Evolutionary conservation across 2,797 vertebrate genomes (phyloP).

Genomic region (Neosalanx taihuensis): DNA sequence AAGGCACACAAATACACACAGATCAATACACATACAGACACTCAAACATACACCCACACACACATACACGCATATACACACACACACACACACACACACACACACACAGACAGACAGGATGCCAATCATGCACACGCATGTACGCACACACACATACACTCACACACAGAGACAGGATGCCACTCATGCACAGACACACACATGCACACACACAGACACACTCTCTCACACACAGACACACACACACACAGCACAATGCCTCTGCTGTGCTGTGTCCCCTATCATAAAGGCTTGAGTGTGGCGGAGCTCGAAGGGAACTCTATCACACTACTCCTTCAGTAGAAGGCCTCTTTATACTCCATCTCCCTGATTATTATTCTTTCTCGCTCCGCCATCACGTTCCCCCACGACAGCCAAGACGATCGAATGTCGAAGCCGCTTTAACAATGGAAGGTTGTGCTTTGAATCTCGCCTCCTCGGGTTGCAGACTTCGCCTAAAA

Average conservation of each 20-base stretch:
- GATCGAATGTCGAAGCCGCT: too few relatives aligned
- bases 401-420: too few relatives aligned
- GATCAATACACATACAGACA: slow-evolving; percentile 6
- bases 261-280: slow-evolving; percentile 40
- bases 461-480: too few relatives aligned
- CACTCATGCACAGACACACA: slow-evolving; percentile 3
- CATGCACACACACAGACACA: slow-evolving; percentile 6
- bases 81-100: slow-evolving; percentile 6
- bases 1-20: neutral
- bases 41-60: neutral
- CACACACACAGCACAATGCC: slow-evolving; percentile 28
- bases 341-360: slow-evolving; percentile 49
- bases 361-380: slow-evolving; percentile 53
- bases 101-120: neutral
- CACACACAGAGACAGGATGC: neutral
- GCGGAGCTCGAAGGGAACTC: slow-evolving; percentile 40
- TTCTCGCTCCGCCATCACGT: slow-evolving; percentile 21
- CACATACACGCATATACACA: neutral
- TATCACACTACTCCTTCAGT: slow-evolving; percentile 35
- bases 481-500: too few relatives aligned
- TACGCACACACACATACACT: neutral
- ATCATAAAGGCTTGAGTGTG: slow-evolving; percentile 59
- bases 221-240: slow-evolving; percentile 14
- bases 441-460: too few relatives aligned
- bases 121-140: too few relatives aligned